These are phyloP conservation scores for Phalacrocorax brasilianus DNA, from an alignment of 2,113 vertebrate species.

Conservation along the genomic window DNA sequence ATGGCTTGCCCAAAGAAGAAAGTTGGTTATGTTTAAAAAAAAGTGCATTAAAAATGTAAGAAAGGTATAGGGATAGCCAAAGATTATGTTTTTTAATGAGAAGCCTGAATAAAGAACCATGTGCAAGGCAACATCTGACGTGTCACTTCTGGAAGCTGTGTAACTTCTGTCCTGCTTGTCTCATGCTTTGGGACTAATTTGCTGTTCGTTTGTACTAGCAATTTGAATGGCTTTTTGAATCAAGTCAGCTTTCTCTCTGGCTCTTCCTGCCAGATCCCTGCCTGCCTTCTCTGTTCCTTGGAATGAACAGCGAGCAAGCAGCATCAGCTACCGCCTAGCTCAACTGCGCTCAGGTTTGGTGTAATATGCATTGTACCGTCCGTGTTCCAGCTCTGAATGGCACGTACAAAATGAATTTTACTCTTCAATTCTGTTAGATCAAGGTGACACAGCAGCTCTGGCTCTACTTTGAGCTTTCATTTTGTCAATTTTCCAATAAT, in stretches of 20 bases:
- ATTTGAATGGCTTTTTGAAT: background rate
- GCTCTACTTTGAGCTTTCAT: background rate
- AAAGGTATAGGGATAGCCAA: background rate
- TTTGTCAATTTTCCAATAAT: background rate
- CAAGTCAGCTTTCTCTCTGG: background rate
- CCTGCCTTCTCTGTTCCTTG: background rate
- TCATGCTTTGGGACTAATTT: background rate
- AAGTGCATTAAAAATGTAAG: background rate
- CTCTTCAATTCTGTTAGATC: background rate
- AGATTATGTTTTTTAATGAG: background rate
- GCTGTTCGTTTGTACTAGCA: background rate
- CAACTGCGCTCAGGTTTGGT: background rate
- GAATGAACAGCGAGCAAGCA: background rate
- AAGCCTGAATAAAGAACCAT: background rate
- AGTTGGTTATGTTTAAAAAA: background rate
- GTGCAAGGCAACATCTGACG: background rate
- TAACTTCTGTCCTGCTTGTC: background rate
- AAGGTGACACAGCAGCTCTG: background rate
- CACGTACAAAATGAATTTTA: background rate
- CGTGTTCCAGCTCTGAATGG: background rate
- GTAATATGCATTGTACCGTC: background rate
- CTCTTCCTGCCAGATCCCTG: background rate
- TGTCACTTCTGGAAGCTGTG: background rate
- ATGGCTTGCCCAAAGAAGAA: background rate
- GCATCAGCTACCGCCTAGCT: background rate